Evolutionary conservation across 2,797 vertebrate species (phyloP).

Genomic region (Aplochiton taeniatus): DNA sequence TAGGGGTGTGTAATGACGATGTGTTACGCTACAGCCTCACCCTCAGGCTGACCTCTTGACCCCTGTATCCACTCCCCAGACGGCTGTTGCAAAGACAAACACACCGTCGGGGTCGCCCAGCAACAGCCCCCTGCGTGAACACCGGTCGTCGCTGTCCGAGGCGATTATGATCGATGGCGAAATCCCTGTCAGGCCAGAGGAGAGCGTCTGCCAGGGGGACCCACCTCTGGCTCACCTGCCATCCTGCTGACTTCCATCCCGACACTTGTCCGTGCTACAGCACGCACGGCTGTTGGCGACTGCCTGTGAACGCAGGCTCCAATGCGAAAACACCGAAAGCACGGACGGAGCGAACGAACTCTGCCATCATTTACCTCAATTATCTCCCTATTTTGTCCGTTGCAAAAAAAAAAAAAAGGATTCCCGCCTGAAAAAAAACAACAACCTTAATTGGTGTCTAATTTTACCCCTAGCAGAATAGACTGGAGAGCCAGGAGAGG

Average conservation of each 20-base stretch:
- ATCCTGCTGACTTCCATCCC: slow-evolving; percentile 9
- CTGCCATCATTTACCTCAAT: slow-evolving; percentile 42
- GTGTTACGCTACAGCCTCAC: slow-evolving; percentile 38
- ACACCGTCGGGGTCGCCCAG: slow-evolving; percentile 45
- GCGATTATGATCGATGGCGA: slow-evolving; percentile 29
- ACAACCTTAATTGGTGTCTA: slow-evolving; percentile 66
- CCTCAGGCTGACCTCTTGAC: slow-evolving; percentile 51
- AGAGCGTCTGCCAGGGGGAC: slow-evolving; percentile 17
- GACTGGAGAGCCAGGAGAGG: slow-evolving; percentile 50
- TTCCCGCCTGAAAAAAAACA: slow-evolving; percentile 57
- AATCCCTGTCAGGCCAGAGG: slow-evolving; percentile 14
- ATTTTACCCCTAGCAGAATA: slow-evolving; percentile 62
- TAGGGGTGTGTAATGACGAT: slow-evolving; percentile 53
- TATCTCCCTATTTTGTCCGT: slow-evolving; percentile 13
- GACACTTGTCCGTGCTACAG: not conserved
- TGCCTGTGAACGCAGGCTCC: no score
- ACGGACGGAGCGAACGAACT: slow-evolving; percentile 39
- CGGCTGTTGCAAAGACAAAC: slow-evolving; percentile 32
- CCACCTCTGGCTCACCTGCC: slow-evolving; percentile 27
- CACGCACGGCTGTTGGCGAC: not conserved
- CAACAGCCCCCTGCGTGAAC: slow-evolving; percentile 49
- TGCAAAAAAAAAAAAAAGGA: no score
- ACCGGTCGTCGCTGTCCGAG: slow-evolving; percentile 21
- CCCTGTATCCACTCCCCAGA: slow-evolving; percentile 46
- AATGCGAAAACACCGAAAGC: slow-evolving; percentile 26